Evolutionary conservation across 30 jellyfish, hydroid and myxozoan species (phyloP), one percentile per base, ranked within the genome.

Genomic region (Hydra vulgaris): DNA sequence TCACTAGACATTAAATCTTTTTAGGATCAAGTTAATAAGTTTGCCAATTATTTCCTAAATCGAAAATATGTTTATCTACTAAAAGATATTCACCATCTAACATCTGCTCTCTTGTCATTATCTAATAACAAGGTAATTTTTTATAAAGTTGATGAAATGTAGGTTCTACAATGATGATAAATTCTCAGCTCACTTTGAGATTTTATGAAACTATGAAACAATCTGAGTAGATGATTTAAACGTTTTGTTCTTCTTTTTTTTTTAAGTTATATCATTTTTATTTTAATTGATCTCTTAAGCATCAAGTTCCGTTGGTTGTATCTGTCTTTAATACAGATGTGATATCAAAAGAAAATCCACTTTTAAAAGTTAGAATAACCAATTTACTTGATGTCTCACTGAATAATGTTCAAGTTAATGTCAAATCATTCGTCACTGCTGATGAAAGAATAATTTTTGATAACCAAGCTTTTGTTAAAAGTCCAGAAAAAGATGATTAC

Each of bases 301-400:
- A 75, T 70, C 95, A 83, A 83, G 87, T 86, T n/a, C 97, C 97
- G 3, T 86, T 90, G 23, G 72, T 90, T 24, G 94, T 90, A 22
- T 90, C 97, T 53, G 89, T 79, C 18, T 90, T 54, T 89, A 84
- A 90, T 54, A 55, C 97, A 15, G 85, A 79, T 71, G 53, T 88
- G 25, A 55, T 90, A 72, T 81, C 95, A 18, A 88, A 83, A 70
- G 84, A 90, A 56, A 85, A 85, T 79, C 81, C 95, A 73, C 25
- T 82, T n/a, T 79, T 85, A 71, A 90, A 90, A 88, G 93, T 91
- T 12, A 92, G 98, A n/a, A 96, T 91, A n/a, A 91, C 98, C 1
- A 91, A 86, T 74, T 86, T 91, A 22, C 74, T 91, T 86, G 98
- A 91, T 76, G 83, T 80, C 23, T 83, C 98, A 15, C 66, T 91